Conservation (phyloP, 1,140 invertebrate species). For the Anagrus nilaparvatae region DNA sequence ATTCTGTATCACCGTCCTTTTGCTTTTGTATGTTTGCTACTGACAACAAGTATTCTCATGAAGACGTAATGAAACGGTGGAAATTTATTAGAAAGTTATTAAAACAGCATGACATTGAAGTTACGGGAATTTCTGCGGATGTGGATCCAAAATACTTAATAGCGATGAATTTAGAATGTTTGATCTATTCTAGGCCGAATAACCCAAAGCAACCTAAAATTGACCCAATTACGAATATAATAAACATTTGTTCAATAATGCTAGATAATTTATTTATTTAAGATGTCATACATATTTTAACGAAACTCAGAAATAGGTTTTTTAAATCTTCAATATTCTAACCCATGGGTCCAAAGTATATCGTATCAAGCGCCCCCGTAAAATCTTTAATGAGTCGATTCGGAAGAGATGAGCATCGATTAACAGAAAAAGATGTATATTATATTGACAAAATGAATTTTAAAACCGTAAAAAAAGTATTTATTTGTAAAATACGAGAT, state of each 20-base stretch:
- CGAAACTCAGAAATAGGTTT: conserved; percentile 2
- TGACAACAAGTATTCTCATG: conserved; percentile 12
- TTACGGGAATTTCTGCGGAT: conserved; percentile 16
- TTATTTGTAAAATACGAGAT: too few relatives aligned
- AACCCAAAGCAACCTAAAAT: not conserved
- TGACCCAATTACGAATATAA: not conserved
- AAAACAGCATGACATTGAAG: conserved; percentile 12
- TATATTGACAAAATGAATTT: too few relatives aligned
- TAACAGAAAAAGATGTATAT: conserved; percentile 12
- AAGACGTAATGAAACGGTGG: conserved; percentile 13
- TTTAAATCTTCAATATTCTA: conserved; percentile 7
- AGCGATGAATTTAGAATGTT: conserved; percentile 13
- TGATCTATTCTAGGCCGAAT: conserved; percentile 12
- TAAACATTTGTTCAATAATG: not conserved
- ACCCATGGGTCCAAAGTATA: conserved; percentile 9
- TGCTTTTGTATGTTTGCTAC: conserved; percentile 15
- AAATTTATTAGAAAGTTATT: conserved; percentile 6
- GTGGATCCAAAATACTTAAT: conserved; percentile 14
- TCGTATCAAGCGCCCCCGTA: conserved; percentile 3
- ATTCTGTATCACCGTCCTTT: conserved; percentile 11
- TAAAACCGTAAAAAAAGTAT: too few relatives aligned
- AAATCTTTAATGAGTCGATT: not conserved
- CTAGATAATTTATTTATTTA: conserved; percentile 1
- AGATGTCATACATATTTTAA: conserved; percentile 7
- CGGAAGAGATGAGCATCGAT: conserved; percentile 14